A percentile compares a stretch with the other conserved stretches of the same genome.
These are phyloP conservation scores for Philereme vetulata DNA, from an alignment of 2,888 invertebrate species.

Conservation along the genomic window DNA sequence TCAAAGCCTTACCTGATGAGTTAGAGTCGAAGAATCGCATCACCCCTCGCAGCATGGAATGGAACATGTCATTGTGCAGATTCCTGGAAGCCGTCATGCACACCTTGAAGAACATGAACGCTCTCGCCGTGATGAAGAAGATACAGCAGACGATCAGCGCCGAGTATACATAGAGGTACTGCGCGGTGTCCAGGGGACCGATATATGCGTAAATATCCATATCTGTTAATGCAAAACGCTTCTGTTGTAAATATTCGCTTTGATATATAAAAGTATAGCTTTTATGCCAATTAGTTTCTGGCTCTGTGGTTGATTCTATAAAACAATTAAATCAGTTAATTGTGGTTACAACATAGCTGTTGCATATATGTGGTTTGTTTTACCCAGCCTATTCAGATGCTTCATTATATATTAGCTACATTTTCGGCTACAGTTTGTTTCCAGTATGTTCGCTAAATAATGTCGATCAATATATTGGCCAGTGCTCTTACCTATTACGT, in stretches of 20 bases:
- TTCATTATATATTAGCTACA: no score
- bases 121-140: slow-evolving; percentile 83
- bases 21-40: slow-evolving; percentile 95
- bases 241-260: no score
- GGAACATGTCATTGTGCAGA: slow-evolving; percentile 94
- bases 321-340: slow-evolving; percentile 8
- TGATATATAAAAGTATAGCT: background rate
- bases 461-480: background rate
- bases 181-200: slow-evolving; percentile 72
- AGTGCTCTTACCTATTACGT: background rate
- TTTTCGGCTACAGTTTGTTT: no score
- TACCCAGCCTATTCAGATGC: no score
- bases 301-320: slow-evolving; percentile 6
- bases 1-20: slow-evolving; percentile 85
- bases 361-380: no score
- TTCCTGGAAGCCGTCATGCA: slow-evolving; percentile 90
- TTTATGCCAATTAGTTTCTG: slow-evolving; percentile 4
- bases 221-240: slow-evolving; percentile 53
- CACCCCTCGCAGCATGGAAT: slow-evolving; percentile 88
- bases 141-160: slow-evolving; percentile 77
- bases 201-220: slow-evolving; percentile 72
- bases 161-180: slow-evolving; percentile 75
- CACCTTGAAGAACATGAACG: slow-evolving; percentile 88
- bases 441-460: no score
- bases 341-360: slow-evolving; percentile 3